phyloP scores from a whole-genome alignment of 2,888 invertebrate species.

The Zhuqinia jingwanae region DNA sequence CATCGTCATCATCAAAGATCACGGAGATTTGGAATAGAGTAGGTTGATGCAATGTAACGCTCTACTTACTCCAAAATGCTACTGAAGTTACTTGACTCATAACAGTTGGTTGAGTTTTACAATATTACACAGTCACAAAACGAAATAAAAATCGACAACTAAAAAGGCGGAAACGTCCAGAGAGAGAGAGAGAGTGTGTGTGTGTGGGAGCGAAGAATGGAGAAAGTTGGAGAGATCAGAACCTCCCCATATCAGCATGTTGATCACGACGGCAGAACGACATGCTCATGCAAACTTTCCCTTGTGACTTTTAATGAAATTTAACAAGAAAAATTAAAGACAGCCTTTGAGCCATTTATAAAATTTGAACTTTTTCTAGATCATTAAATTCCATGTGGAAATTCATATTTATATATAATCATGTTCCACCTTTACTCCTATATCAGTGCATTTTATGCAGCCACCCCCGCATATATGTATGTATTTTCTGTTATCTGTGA shows the following conservation, averaged over 20 bases:
- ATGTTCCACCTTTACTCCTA: too few relatives aligned
- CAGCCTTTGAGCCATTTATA: too few relatives aligned
- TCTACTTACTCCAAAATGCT: neutral
- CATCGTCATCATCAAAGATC: too few relatives aligned
- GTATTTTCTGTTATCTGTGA: neutral
- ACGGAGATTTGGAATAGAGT: neutral
- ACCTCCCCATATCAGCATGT: too few relatives aligned
- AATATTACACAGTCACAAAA: neutral
- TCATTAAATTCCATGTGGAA: too few relatives aligned
- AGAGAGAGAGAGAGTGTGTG: neutral
- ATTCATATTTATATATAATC: too few relatives aligned
- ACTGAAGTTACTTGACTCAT: neutral
- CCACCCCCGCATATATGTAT: too few relatives aligned
- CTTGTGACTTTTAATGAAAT: constrained; percentile 2
- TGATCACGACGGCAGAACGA: too few relatives aligned
- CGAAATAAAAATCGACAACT: neutral
- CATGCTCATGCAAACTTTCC: neutral
- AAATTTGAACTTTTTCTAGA: neutral
- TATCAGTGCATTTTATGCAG: too few relatives aligned
- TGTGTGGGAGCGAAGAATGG: neutral
- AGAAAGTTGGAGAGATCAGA: neutral
- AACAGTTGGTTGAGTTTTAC: too few relatives aligned
- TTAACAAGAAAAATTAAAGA: neutral
- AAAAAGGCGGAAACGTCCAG: neutral
- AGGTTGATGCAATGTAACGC: neutral